A percentile compares a stretch with the other conserved stretches of the same genome.
Evolutionary conservation across 2,888 invertebrate genomes (phyloP).

Genomic region (Pandemis heparana): DNA sequence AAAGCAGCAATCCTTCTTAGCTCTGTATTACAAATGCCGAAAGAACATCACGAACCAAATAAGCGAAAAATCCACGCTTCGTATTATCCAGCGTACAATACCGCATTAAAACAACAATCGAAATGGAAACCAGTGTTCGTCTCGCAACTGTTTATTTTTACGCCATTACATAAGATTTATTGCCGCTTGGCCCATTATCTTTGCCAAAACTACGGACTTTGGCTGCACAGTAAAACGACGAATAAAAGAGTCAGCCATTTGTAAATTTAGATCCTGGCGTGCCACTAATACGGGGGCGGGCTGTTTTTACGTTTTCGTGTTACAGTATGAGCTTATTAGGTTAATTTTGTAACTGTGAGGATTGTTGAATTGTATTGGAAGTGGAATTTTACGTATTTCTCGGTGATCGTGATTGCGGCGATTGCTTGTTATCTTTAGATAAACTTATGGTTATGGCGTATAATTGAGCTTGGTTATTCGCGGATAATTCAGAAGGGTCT

Average conservation of each 20-base stretch:
- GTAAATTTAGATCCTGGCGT: constrained; percentile 56
- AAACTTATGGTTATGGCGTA: background rate
- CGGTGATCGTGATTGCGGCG: background rate
- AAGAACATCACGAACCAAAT: constrained; percentile 6
- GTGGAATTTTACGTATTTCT: constrained; percentile 10
- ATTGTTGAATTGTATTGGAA: constrained; percentile 2
- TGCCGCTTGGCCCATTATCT: constrained; percentile 68
- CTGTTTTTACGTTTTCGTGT: constrained; percentile 22
- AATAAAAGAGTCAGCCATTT: constrained; percentile 58
- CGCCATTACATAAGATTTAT: constrained; percentile 71
- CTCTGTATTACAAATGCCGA: background rate
- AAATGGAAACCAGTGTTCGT: constrained; percentile 51
- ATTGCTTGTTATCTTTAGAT: background rate
- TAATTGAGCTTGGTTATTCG: background rate
- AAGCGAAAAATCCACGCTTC: constrained; percentile 11
- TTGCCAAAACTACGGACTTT: constrained; percentile 58
- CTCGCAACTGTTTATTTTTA: constrained; percentile 67
- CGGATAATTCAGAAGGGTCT: background rate
- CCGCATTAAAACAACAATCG: constrained; percentile 53
- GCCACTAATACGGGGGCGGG: constrained; percentile 38
- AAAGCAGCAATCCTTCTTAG: background rate
- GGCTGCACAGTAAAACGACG: constrained; percentile 57
- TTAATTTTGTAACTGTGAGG: constrained; percentile 19
- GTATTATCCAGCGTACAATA: constrained; percentile 34
- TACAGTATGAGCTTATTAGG: constrained; percentile 26